Evolutionary conservation across 2,888 invertebrate genomes (phyloP).

Genomic region (Sepioteuthis lessoniana): DNA sequence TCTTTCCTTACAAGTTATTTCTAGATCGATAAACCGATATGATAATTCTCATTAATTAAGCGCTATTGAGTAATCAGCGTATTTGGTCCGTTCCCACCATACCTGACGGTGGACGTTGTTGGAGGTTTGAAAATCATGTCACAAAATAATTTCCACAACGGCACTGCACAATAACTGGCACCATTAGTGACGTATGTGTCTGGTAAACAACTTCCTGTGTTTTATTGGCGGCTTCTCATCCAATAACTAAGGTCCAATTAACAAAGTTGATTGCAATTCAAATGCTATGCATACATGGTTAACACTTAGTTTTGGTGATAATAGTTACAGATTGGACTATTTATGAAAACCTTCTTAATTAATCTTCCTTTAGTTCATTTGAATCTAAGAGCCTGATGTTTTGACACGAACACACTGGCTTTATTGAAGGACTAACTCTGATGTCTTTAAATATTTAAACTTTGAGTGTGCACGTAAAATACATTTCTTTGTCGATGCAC

Average conservation of each 20-base stretch:
- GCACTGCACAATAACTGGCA: background rate
- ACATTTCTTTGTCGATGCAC: too few relatives aligned
- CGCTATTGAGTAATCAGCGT: background rate
- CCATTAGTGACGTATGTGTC: background rate
- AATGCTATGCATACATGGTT: background rate
- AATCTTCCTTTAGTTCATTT: too few relatives aligned
- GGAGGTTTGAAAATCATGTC: background rate
- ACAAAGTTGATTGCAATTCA: background rate
- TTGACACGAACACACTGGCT: too few relatives aligned
- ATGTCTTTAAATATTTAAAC: too few relatives aligned
- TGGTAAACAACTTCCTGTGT: background rate
- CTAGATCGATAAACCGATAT: background rate
- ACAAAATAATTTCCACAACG: background rate
- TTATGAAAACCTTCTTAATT: too few relatives aligned
- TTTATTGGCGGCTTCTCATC: background rate
- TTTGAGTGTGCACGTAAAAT: too few relatives aligned
- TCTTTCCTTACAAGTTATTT: background rate
- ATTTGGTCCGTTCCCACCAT: background rate
- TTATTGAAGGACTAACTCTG: too few relatives aligned
- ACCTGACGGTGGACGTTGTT: background rate
- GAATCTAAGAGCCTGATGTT: too few relatives aligned
- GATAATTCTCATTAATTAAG: background rate
- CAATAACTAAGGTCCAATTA: background rate
- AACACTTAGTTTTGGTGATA: background rate
- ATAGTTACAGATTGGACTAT: too few relatives aligned